Evolutionary conservation across 2,797 vertebrate species (phyloP), one percentile per base, ranked within the genome.

Genomic region (Coregonus sp.): DNA sequence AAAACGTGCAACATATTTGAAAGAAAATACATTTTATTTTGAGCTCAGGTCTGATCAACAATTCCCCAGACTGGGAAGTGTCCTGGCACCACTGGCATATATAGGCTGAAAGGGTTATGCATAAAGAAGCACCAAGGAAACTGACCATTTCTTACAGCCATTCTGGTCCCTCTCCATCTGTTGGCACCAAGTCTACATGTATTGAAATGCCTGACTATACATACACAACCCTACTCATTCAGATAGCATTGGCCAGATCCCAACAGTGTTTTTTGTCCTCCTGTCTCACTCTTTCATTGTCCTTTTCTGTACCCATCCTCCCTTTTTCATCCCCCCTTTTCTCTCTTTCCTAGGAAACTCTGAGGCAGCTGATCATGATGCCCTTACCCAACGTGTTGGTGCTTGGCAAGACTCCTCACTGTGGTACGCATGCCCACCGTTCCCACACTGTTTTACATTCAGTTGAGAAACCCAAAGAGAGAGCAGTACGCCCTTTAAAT

Each of bases 301-400:
- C 70, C 20, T 40, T 31, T 54, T 72, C 70, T 54, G 20, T 52
- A 52, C 25, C 47, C n/a, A 6, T 9, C 25, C 35, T 59, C 72
- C 31, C 18, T 61, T 18, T 63, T 14, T 37, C 1, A 6, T 61
- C 77, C 70, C 2, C 81, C 61, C 78, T 73, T 33, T 54, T 80
- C 73, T 73, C 61, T 12, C 68, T 69, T 68, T 65, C 69, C 40
- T 50, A 98, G 97, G 96, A 98, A 87, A 94, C 92, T 89, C 94
- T 98, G 90, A 96, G 96, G 86, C 97, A 98, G 78, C 85, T 98
- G 89, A 96, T 98, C 85, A 93, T 97, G 95, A 96, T 96, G 93
- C 94, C 96, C 82, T 90, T 97, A 92, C 97, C 97, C 89, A 97
- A 98, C 79, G 94, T 97, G 85, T 86, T 96, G 89, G 93, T 96